A percentile compares a stretch with the other conserved stretches of the same genome.
Evolutionary conservation across 1,140 invertebrate species (phyloP).

Genomic region (Teleopsis dalmanni): DNA sequence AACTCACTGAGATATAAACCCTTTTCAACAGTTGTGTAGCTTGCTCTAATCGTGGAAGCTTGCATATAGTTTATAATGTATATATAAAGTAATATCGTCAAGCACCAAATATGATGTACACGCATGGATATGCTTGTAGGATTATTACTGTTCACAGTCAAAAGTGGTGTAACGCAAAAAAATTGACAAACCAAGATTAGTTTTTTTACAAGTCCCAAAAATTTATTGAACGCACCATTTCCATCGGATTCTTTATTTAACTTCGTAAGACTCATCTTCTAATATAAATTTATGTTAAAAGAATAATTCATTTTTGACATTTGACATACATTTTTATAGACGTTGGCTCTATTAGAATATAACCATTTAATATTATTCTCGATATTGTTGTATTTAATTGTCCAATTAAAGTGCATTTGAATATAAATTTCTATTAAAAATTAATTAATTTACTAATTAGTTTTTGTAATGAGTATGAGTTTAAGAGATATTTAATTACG

Average conservation of each 20-base stretch:
- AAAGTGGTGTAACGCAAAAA: neutral
- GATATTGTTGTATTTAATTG: no score
- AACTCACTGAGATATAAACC: constrained; percentile 8
- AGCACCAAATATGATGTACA: constrained; percentile 9
- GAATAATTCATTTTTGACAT: neutral
- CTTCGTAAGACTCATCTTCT: neutral
- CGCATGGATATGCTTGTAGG: neutral
- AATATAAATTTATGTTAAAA: neutral
- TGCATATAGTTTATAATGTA: neutral
- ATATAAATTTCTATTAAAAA: no score
- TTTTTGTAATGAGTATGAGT: no score
- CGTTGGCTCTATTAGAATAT: no score
- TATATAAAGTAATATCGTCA: neutral
- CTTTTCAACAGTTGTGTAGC: neutral
- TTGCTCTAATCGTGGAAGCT: neutral
- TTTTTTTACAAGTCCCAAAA: neutral
- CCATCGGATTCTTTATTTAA: neutral
- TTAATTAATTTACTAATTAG: no score
- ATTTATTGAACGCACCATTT: neutral
- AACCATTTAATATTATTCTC: no score
- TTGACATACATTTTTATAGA: neutral
- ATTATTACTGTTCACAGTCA: no score
- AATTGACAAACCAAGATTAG: neutral
- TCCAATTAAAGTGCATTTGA: no score
- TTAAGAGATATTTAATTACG: no score